A percentile compares a stretch with the other conserved stretches of the same genome.
phyloP scores from a whole-genome alignment of 2,113 vertebrate species.

The Callaeas wilsoni region DNA sequence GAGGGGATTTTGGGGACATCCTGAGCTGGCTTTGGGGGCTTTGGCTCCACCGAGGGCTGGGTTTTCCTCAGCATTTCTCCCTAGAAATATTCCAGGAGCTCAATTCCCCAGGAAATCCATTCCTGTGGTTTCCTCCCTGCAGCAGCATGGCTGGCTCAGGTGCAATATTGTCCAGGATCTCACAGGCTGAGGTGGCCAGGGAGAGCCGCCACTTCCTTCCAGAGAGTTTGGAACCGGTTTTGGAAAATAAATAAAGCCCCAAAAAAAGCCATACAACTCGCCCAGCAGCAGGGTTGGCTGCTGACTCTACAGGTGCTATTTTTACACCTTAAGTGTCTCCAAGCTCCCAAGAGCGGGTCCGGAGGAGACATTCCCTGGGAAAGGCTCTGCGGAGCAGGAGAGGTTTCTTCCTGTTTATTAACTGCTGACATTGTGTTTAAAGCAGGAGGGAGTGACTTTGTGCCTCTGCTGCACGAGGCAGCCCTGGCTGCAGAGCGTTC shows the following conservation, averaged over 20 bases:
- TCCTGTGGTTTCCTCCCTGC: neutral
- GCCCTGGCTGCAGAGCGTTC: neutral
- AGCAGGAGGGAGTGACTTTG: neutral
- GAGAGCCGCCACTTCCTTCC: neutral
- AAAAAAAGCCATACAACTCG: too few species aligned
- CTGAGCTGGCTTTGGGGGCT: neutral
- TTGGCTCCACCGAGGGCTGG: neutral
- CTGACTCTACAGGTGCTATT: neutral
- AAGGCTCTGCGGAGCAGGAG: neutral
- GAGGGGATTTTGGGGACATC: neutral
- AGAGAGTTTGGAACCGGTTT: neutral
- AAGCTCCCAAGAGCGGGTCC: neutral
- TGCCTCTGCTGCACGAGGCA: neutral
- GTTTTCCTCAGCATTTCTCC: neutral
- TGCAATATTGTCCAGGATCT: neutral
- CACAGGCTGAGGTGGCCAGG: neutral
- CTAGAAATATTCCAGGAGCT: neutral
- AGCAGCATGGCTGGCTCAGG: neutral
- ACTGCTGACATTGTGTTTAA: neutral
- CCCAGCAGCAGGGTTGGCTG: neutral
- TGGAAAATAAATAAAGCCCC: neutral
- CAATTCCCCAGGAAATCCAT: neutral
- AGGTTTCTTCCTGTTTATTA: constrained; percentile 29
- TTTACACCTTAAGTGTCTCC: neutral
- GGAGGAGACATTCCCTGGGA: neutral